Evolutionary conservation across 2,888 invertebrate genomes (phyloP).

Genomic region (Muschampia plurimacula): DNA sequence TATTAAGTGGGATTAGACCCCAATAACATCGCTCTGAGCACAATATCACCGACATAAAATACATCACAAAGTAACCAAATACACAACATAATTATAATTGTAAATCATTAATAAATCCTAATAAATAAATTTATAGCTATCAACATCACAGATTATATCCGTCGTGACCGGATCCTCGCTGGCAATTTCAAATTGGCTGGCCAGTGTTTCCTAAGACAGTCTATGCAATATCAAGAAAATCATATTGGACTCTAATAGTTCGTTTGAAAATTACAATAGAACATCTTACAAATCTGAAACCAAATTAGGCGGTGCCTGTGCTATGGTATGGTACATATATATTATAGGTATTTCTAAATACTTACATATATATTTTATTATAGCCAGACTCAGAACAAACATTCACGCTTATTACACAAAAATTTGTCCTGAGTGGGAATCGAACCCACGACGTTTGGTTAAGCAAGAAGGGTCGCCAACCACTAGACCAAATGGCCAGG

Average conservation of each 20-base stretch:
- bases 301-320: too few relatives aligned
- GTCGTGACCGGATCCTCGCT: conserved; percentile 44
- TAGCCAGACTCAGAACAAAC: too few relatives aligned
- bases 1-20: conserved; percentile 60
- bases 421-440: too few relatives aligned
- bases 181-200: conserved; percentile 4
- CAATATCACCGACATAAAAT: conserved; percentile 72
- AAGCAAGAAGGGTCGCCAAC: too few relatives aligned
- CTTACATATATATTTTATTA: too few relatives aligned
- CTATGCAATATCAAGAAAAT: not conserved
- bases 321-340: too few relatives aligned
- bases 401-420: too few relatives aligned
- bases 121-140: conserved; percentile 61
- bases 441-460: too few relatives aligned
- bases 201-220: not conserved
- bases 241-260: not conserved
- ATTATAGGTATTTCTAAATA: too few relatives aligned
- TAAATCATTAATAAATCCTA: conserved; percentile 57
- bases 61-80: conserved; percentile 55
- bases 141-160: conserved; percentile 73
- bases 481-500: not conserved
- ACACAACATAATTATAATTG: conserved; percentile 52
- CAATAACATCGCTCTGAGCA: conserved; percentile 70
- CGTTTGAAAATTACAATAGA: too few relatives aligned
- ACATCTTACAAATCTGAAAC: too few relatives aligned